These are phyloP conservation scores for Boloria euphrosyne DNA, from an alignment of 2,888 invertebrate genomes.

Conservation along the genomic window DNA sequence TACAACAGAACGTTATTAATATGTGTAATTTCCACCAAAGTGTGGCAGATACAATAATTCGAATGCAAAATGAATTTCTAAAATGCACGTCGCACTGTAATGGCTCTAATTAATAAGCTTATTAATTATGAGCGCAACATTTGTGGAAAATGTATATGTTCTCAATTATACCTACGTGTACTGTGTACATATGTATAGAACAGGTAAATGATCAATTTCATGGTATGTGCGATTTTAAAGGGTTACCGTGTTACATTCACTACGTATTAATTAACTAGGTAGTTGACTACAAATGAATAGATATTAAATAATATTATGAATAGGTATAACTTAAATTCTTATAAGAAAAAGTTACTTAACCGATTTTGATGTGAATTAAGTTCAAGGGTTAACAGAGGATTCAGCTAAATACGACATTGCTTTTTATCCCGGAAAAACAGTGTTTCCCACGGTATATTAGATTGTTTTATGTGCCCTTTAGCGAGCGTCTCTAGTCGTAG, in stretches of 20 bases:
- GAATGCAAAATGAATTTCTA: constrained; percentile 47
- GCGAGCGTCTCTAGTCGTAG: no score
- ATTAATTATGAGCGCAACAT: constrained; percentile 59
- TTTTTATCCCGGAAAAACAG: no score
- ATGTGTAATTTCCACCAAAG: constrained; percentile 27
- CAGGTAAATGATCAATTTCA: neutral
- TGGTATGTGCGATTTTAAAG: constrained; percentile 4
- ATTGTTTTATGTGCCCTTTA: no score
- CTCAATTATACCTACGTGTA: constrained; percentile 12
- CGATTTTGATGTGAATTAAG: no score
- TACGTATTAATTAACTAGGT: constrained; percentile 1
- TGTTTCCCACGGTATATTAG: no score
- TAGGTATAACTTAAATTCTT: no score
- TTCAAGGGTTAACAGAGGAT: no score
- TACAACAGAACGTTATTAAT: constrained; percentile 33
- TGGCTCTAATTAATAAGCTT: constrained; percentile 58
- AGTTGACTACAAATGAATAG: neutral
- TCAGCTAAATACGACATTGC: no score
- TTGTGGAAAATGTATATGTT: constrained; percentile 43
- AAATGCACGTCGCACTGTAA: constrained; percentile 49
- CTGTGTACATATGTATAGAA: neutral
- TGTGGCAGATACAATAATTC: constrained; percentile 34
- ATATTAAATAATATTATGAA: neutral
- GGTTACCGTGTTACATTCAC: neutral
- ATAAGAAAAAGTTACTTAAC: no score